Conservation (phyloP, 2,113 vertebrate species). For the Heptranchias perlo region DNA sequence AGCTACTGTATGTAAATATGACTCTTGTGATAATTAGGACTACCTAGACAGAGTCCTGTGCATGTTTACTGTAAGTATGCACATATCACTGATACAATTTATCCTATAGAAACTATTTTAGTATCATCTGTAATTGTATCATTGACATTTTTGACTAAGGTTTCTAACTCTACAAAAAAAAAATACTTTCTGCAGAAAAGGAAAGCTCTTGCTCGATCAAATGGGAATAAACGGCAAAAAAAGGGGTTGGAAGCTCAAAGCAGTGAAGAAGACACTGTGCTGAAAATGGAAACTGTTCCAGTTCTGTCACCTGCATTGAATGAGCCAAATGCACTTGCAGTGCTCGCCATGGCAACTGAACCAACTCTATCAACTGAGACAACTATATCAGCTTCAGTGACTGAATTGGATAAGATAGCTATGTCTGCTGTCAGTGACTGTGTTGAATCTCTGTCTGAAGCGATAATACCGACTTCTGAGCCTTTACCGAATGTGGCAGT, state of each 20-base stretch:
- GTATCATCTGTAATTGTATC: background rate
- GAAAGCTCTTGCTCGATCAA: background rate
- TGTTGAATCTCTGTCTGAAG: background rate
- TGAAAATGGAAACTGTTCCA: background rate
- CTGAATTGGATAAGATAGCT: background rate
- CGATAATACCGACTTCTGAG: background rate
- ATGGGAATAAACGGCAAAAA: background rate
- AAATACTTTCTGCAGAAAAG: slow-evolving; percentile 22
- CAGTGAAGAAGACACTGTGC: background rate
- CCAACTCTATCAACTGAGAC: background rate
- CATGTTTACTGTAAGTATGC: background rate
- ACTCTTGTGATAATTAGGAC: background rate
- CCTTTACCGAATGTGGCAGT: background rate
- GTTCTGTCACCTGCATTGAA: background rate
- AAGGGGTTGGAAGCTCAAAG: background rate
- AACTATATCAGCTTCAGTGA: background rate
- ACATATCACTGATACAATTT: background rate
- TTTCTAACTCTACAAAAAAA: background rate
- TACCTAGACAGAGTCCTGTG: background rate
- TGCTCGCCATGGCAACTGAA: background rate
- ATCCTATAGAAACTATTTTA: too few relatives aligned
- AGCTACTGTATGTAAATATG: background rate
- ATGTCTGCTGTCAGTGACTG: background rate
- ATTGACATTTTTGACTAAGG: background rate
- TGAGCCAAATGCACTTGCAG: background rate